These are phyloP conservation scores for Crematogaster levior DNA, from an alignment of 2,888 invertebrate species.

Conservation along the genomic window DNA sequence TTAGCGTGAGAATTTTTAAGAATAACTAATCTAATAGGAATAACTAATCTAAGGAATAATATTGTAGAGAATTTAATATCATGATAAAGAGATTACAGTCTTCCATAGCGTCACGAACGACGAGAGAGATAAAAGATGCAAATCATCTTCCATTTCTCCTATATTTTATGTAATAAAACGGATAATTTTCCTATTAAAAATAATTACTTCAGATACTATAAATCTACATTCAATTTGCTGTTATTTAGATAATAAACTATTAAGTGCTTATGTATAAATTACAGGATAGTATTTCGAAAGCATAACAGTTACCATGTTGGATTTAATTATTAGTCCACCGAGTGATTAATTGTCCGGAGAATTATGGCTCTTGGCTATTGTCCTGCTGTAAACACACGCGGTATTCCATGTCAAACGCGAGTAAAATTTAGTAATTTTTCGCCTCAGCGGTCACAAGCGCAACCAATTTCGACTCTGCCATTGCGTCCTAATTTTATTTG, in stretches of 20 bases:
- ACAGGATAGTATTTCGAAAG: constrained; percentile 10
- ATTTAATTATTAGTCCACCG: constrained; percentile 34
- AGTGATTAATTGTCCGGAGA: constrained; percentile 33
- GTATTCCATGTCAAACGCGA: constrained; percentile 20
- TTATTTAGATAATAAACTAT: constrained; percentile 3
- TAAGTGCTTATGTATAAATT: constrained; percentile 13
- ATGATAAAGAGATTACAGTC: neutral
- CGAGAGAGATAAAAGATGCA: neutral
- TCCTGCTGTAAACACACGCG: constrained; percentile 9
- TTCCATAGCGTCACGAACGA: neutral
- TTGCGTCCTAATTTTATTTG: constrained; percentile 15
- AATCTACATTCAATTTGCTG: neutral
- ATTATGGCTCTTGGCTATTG: constrained; percentile 45
- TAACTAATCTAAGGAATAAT: neutral
- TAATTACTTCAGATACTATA: neutral
- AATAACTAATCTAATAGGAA: no score
- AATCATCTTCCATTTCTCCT: neutral
- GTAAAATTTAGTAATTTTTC: constrained; percentile 41
- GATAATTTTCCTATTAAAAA: neutral
- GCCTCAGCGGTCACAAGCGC: constrained; percentile 8
- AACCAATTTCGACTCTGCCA: constrained; percentile 9
- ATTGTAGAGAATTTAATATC: neutral
- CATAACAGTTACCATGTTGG: constrained; percentile 33
- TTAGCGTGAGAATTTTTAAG: neutral
- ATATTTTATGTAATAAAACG: neutral